Percentiles rank a stretch among this genome's conserved stretches.
These are phyloP conservation scores for Salminus brasiliensis DNA, from an alignment of 2,113 vertebrate genomes.

Conservation along the genomic window DNA sequence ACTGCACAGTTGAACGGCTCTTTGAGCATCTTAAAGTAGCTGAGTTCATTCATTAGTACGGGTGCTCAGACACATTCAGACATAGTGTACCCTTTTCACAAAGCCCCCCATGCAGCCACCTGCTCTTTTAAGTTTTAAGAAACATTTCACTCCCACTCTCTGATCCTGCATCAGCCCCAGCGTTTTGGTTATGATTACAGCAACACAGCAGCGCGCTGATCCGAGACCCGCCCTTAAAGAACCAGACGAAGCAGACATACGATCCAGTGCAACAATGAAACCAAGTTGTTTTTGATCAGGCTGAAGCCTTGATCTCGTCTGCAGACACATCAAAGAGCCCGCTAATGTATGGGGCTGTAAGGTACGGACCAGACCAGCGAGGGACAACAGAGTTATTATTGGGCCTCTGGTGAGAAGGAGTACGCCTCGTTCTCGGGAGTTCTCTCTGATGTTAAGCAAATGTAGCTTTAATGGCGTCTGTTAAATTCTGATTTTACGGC, in stretches of 20 bases:
- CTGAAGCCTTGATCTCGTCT: slow-evolving; percentile 52
- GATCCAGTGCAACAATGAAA: slow-evolving; percentile 14
- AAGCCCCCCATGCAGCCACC: background rate
- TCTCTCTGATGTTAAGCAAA: slow-evolving; percentile 43
- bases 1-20: no score
- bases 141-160: background rate
- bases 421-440: slow-evolving; percentile 20
- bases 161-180: background rate
- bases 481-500: slow-evolving; percentile 9
- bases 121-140: background rate
- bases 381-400: slow-evolving; percentile 42
- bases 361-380: slow-evolving; percentile 45
- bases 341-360: slow-evolving; percentile 50
- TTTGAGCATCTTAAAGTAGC: no score
- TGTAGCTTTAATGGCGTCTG: slow-evolving; percentile 4
- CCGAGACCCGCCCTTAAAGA: slow-evolving; percentile 1
- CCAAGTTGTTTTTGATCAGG: slow-evolving; percentile 51
- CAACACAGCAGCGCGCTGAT: background rate
- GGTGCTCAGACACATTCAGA: no score
- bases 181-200: slow-evolving; percentile 32
- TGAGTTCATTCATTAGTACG: no score
- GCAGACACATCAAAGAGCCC: slow-evolving; percentile 51
- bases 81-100: background rate
- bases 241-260: slow-evolving; percentile 24
- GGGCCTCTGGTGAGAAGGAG: slow-evolving; percentile 25